These are phyloP conservation scores for Erinaceus europaeus DNA, from an alignment of 2,113 vertebrate genomes.

Conservation along the genomic window DNA sequence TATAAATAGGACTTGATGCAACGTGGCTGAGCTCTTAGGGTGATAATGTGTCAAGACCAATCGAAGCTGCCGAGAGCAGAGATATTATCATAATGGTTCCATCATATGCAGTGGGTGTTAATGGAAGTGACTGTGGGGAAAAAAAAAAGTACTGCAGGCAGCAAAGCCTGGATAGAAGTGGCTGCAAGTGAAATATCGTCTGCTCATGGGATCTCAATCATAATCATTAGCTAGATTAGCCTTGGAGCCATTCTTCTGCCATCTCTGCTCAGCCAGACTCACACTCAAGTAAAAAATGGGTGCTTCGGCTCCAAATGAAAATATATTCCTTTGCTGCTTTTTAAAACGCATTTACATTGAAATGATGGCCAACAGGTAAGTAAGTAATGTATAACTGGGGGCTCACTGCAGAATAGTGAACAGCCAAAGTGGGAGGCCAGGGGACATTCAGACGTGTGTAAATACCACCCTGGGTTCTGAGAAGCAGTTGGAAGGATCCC, in stretches of 20 bases:
- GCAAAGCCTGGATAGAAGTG: not conserved
- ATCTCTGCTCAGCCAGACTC: slow-evolving; percentile 41
- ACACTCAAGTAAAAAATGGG: slow-evolving; percentile 69
- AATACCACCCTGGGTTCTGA: not conserved
- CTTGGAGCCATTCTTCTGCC: slow-evolving; percentile 34
- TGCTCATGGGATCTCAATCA: not conserved
- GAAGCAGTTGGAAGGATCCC: not conserved
- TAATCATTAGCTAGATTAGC: slow-evolving; percentile 22
- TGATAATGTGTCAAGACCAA: slow-evolving; percentile 47
- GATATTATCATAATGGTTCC: slow-evolving; percentile 42
- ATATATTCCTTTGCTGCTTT: slow-evolving; percentile 66
- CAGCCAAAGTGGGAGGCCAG: not conserved
- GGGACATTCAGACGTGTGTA: not conserved
- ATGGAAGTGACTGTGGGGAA: slow-evolving; percentile 24
- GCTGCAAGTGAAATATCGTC: slow-evolving; percentile 45
- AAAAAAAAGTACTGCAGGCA: not conserved
- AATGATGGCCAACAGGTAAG: slow-evolving; percentile 9
- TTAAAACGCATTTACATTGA: slow-evolving; percentile 56
- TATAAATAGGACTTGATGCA: slow-evolving; percentile 57
- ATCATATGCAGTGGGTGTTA: slow-evolving; percentile 26
- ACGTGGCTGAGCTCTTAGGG: slow-evolving; percentile 21
- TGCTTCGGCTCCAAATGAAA: slow-evolving; percentile 72
- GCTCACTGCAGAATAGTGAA: not conserved
- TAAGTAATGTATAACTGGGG: slow-evolving; percentile 39
- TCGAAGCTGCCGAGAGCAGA: not conserved